Percentiles rank a stretch among this genome's conserved stretches.
These are phyloP conservation scores for Oxytorus armatus DNA, from an alignment of 2,888 invertebrate genomes.

Conservation along the genomic window DNA sequence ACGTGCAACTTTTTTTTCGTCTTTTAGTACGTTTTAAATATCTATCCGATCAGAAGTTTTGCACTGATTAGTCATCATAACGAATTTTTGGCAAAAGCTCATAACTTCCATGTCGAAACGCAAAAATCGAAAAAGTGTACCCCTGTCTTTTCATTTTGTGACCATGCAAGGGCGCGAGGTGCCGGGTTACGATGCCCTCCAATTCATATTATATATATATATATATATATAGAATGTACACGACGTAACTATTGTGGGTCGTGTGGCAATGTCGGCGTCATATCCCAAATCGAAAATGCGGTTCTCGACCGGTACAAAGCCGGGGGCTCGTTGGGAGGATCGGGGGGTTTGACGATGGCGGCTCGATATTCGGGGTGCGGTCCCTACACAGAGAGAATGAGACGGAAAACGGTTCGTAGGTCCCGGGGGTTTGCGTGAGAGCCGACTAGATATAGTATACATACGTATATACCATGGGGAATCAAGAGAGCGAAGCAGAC, in stretches of 20 bases:
- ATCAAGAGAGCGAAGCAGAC: constrained; percentile 64
- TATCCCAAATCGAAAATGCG: constrained; percentile 68
- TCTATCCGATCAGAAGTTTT: no score
- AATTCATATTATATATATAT: not conserved
- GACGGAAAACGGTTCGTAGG: constrained; percentile 70
- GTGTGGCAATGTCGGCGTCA: constrained; percentile 58
- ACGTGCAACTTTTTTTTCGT: no score
- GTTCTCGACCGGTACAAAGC: constrained; percentile 65
- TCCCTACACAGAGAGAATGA: constrained; percentile 73
- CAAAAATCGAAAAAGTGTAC: no score
- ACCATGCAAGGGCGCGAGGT: no score
- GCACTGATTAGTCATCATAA: no score
- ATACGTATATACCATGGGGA: constrained; percentile 47
- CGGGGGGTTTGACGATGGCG: constrained; percentile 68
- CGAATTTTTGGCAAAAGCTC: no score
- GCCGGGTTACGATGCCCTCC: no score
- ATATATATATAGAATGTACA: not conserved
- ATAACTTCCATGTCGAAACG: no score
- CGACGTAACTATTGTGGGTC: constrained; percentile 45
- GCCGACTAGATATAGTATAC: constrained; percentile 48
- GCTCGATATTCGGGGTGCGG: constrained; percentile 84
- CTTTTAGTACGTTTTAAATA: no score
- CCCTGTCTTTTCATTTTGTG: no score
- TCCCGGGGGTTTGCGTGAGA: constrained; percentile 80
- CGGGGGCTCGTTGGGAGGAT: constrained; percentile 64